Evolutionary conservation across 2,113 vertebrate genomes (phyloP).

Genomic region (Thunnus maccoyii): DNA sequence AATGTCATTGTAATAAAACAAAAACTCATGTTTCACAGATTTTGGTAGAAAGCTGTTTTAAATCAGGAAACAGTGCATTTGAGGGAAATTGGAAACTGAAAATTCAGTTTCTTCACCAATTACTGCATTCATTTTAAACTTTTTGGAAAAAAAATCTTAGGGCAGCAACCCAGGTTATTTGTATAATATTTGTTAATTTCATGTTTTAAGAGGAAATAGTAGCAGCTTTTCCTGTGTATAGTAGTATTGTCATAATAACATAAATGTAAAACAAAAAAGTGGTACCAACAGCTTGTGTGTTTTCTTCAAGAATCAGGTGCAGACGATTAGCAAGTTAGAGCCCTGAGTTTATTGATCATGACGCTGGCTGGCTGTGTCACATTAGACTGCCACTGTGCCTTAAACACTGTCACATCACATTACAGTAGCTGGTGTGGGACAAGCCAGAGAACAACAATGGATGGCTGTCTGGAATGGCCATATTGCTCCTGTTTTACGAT

Average conservation of each 20-base stretch:
- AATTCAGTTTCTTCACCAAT: constrained; percentile 11
- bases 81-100: constrained; percentile 3
- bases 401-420: constrained; percentile 66
- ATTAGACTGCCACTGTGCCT: constrained; percentile 26
- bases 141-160: not conserved
- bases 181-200: constrained; percentile 61
- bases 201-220: constrained; percentile 41
- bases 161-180: constrained; percentile 42
- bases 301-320: constrained; percentile 25
- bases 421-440: constrained; percentile 33
- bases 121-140: constrained; percentile 34
- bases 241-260: constrained; percentile 44
- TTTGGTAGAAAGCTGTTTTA: constrained; percentile 17
- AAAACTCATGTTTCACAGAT: constrained; percentile 49
- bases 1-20: constrained; percentile 4
- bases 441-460: constrained; percentile 30
- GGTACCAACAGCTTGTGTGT: constrained; percentile 5
- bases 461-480: constrained; percentile 30
- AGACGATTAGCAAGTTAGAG: constrained; percentile 17
- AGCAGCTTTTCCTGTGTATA: constrained; percentile 46
- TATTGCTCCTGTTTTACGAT: constrained; percentile 62
- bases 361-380: constrained; percentile 36
- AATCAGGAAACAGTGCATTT: constrained; percentile 38
- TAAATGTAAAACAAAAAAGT: constrained; percentile 18
- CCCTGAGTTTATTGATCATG: constrained; percentile 51